Base-by-base conservation (phyloP, 2,113 vertebrate genomes). In the Platanista minor region DNA sequence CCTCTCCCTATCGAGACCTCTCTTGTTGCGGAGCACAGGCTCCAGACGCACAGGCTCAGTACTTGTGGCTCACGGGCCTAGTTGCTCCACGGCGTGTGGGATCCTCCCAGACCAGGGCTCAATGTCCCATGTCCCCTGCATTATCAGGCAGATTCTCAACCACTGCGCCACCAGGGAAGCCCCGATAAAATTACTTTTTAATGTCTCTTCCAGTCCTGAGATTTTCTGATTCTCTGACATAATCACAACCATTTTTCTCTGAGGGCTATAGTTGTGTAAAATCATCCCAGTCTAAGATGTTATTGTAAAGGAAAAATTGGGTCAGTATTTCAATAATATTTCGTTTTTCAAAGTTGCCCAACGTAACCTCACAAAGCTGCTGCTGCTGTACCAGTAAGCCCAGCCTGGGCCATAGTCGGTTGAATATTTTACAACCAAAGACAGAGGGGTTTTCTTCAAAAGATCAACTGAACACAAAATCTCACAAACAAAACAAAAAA, bases 311-410 rank as follows among this genome's bases (percentile, higher is more conserved):
- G 39, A 92, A 95, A 93, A 96, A 69, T 62, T 27, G 54, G 41
- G 71, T 83, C 64, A 29, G 69, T 27, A 29, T 77, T 96, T 97
- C 54, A 96, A 31, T 61, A 54, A 91, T 25, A 49, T 75, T 97
- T 89, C 27, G 97, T 78, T 95, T 97, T 75, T 80, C 72, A 72
- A 69, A 97, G 93, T 94, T 97, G 59, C 81, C 87, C 80, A 96
- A 87, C 41, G 90, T 15, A 95, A 91, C 21, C 39, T 96, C 87
- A 57, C 31, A 61, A 54, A n/a, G 14, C 36, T 21, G 17, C 23
- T 27, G 27, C 9, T 31, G 10, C 43, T 18, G 8, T 8, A 1
- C 14, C 39, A 72, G 66, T 12, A 72, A 94, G 33, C 12, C 31
- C 12, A 29, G 46, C 36, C 59, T 71, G 8, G 27, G 31, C 29